These are phyloP conservation scores for Pachydiplax longipennis DNA, from an alignment of 2,888 invertebrate species.

Conservation along the genomic window DNA sequence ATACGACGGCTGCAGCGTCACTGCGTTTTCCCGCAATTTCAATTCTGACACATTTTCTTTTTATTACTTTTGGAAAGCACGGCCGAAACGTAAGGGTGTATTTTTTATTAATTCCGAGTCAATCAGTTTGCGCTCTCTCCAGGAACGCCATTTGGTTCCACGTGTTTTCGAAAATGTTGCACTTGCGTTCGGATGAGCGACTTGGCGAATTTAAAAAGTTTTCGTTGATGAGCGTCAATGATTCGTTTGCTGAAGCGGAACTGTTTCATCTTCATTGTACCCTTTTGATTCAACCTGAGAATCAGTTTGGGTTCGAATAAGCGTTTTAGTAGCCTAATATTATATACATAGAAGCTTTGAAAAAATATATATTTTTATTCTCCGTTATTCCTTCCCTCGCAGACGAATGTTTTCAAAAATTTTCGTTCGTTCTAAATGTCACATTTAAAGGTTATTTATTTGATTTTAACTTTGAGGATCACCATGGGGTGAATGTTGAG, in stretches of 20 bases:
- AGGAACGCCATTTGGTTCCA: background rate
- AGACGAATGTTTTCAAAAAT: background rate
- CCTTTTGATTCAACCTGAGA: background rate
- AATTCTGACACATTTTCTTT: background rate
- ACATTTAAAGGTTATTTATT: too few species aligned
- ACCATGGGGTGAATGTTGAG: too few species aligned
- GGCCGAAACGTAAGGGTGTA: background rate
- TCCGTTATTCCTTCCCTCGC: background rate
- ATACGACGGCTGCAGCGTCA: background rate
- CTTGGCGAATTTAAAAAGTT: background rate
- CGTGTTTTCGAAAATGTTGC: background rate
- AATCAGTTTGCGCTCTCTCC: background rate
- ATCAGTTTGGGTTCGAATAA: background rate
- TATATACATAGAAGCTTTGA: constrained; percentile 9
- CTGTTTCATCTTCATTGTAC: background rate
- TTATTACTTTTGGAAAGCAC: background rate
- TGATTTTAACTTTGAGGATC: too few species aligned
- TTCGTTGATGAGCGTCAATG: background rate
- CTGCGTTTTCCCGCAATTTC: constrained; percentile 24
- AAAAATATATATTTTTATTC: constrained; percentile 15
- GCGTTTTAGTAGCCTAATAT: constrained; percentile 5
- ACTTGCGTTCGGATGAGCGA: background rate
- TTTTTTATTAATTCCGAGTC: background rate
- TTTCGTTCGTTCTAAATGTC: too few species aligned
- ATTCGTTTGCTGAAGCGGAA: background rate